phyloP scores from a whole-genome alignment of 2,113 vertebrate genomes.

The Mola mola region DNA sequence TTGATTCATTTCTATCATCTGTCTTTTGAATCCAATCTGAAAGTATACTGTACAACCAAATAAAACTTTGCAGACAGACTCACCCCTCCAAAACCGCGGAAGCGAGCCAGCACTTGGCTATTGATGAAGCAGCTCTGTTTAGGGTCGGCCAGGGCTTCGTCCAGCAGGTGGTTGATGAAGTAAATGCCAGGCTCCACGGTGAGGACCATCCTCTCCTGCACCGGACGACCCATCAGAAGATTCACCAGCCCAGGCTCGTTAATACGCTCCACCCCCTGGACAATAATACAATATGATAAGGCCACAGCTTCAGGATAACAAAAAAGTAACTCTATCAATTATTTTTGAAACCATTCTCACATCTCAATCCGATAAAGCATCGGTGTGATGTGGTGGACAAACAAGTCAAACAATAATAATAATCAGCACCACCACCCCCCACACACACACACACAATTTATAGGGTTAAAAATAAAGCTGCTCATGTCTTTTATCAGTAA shows the following conservation, averaged over 20 bases:
- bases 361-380: too few relatives aligned
- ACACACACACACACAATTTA: too few relatives aligned
- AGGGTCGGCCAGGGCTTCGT: constrained; percentile 86
- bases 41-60: too few relatives aligned
- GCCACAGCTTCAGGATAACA: background rate
- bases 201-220: constrained; percentile 93
- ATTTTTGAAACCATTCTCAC: too few relatives aligned
- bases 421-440: too few relatives aligned
- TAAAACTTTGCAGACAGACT: constrained; percentile 56
- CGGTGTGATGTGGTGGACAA: too few relatives aligned
- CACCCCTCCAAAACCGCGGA: constrained; percentile 91
- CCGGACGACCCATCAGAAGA: constrained; percentile 87
- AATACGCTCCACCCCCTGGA: constrained; percentile 87
- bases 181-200: constrained; percentile 96
- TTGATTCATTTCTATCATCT: background rate
- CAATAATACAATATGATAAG: background rate
- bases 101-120: constrained; percentile 83
- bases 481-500: too few relatives aligned
- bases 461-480: too few relatives aligned
- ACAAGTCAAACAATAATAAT: too few relatives aligned
- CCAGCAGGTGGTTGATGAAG: constrained; percentile 92
- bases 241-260: constrained; percentile 87
- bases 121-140: constrained; percentile 89
- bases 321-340: too few relatives aligned
- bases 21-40: background rate